These are phyloP conservation scores for Alligator sinensis DNA, from an alignment of 2,113 vertebrate species.

Conservation along the genomic window DNA sequence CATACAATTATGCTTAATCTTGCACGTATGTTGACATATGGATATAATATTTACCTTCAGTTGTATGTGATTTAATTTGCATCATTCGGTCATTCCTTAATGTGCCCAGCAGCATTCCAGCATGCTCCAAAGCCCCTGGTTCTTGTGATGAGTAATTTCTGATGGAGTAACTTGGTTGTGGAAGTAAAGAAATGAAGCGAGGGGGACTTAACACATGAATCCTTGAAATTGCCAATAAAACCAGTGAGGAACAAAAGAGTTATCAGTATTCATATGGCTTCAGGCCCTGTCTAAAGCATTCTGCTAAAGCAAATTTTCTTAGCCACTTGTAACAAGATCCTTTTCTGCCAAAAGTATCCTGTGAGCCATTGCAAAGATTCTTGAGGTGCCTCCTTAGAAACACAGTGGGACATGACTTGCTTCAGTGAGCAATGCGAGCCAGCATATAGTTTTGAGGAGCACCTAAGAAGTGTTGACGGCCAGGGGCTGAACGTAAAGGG, in stretches of 20 bases:
- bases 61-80: not conserved
- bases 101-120: not conserved
- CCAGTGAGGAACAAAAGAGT: not conserved
- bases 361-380: not conserved
- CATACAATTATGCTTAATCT: too few relatives aligned
- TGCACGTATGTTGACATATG: not conserved
- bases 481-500: not conserved
- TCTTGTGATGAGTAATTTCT: not conserved
- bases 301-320: not conserved
- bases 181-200: not conserved
- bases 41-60: not conserved
- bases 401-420: not conserved
- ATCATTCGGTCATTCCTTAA: slow-evolving; percentile 15
- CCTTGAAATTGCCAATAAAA: not conserved
- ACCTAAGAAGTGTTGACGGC: not conserved
- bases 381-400: not conserved
- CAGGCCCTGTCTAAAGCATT: not conserved
- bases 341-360: not conserved
- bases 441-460: not conserved
- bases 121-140: not conserved
- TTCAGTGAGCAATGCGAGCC: not conserved
- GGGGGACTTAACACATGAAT: not conserved
- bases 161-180: not conserved
- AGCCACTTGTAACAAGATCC: not conserved
- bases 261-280: not conserved